phyloP scores from a whole-genome alignment of 2,888 invertebrate species.

The Eustalomyia histrio region DNA sequence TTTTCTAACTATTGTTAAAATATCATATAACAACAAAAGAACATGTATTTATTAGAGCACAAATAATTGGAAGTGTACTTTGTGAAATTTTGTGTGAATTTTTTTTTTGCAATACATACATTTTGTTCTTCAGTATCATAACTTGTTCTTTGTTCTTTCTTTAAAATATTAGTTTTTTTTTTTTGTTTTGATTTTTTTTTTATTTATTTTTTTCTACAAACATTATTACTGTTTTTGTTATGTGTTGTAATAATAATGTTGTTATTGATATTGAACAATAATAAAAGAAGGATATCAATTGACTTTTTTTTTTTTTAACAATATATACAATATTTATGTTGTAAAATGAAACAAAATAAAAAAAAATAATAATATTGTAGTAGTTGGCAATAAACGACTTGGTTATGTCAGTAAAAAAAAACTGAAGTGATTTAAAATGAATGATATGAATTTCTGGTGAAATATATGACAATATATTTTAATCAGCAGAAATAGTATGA shows the following conservation, averaged over 20 bases:
- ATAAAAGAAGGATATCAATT: neutral
- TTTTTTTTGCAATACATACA: neutral
- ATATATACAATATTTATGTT: neutral
- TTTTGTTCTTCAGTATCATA: neutral
- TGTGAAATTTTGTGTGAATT: neutral
- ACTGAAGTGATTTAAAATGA: no score
- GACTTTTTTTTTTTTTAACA: conserved; percentile 1
- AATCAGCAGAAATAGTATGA: no score
- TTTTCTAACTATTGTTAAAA: neutral
- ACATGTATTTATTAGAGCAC: conserved; percentile 47
- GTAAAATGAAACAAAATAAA: neutral
- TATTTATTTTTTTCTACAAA: neutral
- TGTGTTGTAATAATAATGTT: neutral
- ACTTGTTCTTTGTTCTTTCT: neutral
- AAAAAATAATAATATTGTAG: no score
- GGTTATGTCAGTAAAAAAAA: no score
- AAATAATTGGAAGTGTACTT: conserved; percentile 44
- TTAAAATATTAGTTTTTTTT: neutral
- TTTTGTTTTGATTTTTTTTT: neutral
- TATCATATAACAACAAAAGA: conserved; percentile 28
- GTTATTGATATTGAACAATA: neutral
- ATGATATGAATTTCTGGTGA: no score
- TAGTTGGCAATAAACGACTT: no score
- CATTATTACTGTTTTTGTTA: neutral
- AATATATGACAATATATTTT: no score